Percentiles rank a stretch among this genome's conserved stretches.
Conservation (phyloP, 2,797 vertebrate genomes). For the Natrix natrix region DNA sequence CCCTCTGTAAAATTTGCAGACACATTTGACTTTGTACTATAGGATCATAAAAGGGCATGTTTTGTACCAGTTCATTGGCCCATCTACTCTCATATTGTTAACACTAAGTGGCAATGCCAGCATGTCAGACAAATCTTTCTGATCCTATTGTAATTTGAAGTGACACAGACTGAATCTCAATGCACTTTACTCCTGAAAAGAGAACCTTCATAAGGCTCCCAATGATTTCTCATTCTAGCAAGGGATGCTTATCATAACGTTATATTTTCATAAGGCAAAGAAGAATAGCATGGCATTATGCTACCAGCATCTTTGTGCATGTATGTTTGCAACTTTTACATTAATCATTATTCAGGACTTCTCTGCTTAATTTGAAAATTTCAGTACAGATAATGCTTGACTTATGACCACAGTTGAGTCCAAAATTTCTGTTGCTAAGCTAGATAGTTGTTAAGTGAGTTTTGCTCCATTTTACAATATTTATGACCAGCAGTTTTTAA, state of each 20-base stretch:
- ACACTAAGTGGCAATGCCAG: not conserved
- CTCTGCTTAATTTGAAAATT: not conserved
- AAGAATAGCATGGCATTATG: not conserved
- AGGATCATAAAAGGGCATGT: not conserved
- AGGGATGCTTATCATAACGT: not conserved
- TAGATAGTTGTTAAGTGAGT: too few species aligned
- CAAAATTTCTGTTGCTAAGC: not conserved
- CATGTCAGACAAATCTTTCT: not conserved
- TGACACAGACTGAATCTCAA: not conserved
- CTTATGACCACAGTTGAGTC: not conserved
- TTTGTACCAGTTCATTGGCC: not conserved
- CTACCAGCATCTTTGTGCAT: too few species aligned
- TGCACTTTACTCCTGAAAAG: not conserved
- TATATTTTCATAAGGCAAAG: not conserved
- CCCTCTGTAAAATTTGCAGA: not conserved
- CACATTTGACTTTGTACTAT: not conserved
- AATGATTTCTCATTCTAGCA: not conserved
- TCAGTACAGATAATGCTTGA: not conserved
- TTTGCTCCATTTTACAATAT: not conserved
- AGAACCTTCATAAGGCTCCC: not conserved
- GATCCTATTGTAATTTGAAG: not conserved
- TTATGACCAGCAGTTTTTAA: not conserved
- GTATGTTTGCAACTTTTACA: not conserved
- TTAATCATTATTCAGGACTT: not conserved
- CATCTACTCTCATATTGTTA: not conserved